Percentiles rank a stretch among this genome's conserved stretches.
These are phyloP conservation scores for Tetheella fluctuosa DNA, from an alignment of 2,888 invertebrate genomes.

Conservation along the genomic window DNA sequence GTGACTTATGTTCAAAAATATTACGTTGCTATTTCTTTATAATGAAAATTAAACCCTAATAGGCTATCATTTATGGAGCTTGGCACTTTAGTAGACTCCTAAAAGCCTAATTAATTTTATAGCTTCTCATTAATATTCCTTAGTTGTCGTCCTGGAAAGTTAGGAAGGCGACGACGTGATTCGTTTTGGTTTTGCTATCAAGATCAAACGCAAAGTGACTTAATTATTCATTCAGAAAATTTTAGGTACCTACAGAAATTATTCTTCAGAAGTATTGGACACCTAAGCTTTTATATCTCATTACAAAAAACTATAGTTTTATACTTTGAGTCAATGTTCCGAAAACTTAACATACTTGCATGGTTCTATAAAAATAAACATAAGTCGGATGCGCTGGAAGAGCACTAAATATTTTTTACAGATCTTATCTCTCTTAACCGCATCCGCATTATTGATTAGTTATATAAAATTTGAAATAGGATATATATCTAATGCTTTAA, in stretches of 20 bases:
- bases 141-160: neutral
- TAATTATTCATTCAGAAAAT: neutral
- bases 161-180: neutral
- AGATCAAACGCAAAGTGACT: neutral
- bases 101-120: conserved; percentile 5
- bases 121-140: neutral
- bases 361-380: too few species aligned
- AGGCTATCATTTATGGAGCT: neutral
- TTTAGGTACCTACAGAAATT: neutral
- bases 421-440: too few species aligned
- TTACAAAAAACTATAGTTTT: too few species aligned
- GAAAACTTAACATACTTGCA: too few species aligned
- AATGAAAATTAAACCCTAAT: conserved; percentile 2
- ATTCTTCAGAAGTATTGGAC: too few species aligned
- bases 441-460: too few species aligned
- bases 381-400: too few species aligned
- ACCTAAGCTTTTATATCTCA: neutral
- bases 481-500: too few species aligned
- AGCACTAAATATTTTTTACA: too few species aligned
- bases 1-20: neutral
- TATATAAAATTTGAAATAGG: too few species aligned
- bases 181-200: neutral
- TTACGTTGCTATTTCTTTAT: neutral
- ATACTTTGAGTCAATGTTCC: too few species aligned
- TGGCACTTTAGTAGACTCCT: conserved; percentile 7